Evolutionary conservation across 2,113 vertebrate species (phyloP), one percentile per base, ranked within the genome.

Genomic region (Eurypyga helias): DNA sequence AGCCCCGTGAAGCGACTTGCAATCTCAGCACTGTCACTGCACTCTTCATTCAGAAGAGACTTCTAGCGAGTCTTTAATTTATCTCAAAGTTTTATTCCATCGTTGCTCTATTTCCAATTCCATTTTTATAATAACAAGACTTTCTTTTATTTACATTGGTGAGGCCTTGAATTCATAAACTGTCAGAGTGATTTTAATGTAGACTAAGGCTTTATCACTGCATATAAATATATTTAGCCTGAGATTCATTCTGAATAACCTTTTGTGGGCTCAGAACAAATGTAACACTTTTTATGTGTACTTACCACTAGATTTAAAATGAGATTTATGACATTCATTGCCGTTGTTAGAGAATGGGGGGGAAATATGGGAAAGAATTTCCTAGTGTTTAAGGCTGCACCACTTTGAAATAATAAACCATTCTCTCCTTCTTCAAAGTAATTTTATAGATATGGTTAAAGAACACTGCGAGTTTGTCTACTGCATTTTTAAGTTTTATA

Each of bases 181-280:
- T 75, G 49, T 67, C 89, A 93, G 76, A 75, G 54, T 82, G 80
- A 93, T 95, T 95, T 93, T 76, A 92, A 89, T 93, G 83, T 92
- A 93, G 73, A 95, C 84, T 82, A 95, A 87, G 80, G 52, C 78
- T 96, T 95, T 96, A 94, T 95, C 91, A 46, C 83, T 82, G 73
- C 87, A 92, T 92, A 96, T 87, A 96, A 97, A 97, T 96, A 92
- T 76, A 91, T 94, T 97, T 94, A 96, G 92, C 92, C 81, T 52
- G 69, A 92, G 77, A 82, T 92, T 97, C 70, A 48, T 94, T 95
- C 87, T 12, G 17, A 85, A 70, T 86, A 90, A 92, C 93, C 92
- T 95, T 95, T 91, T 95, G 92, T 92, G 54, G 29, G 49, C 65
- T 92, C 49, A n/a, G 86, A 95, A 95, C 84, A 94, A 93, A 91